Evolutionary conservation across 2,797 vertebrate genomes (phyloP).

Genomic region (Orientallactaga sibirica): DNA sequence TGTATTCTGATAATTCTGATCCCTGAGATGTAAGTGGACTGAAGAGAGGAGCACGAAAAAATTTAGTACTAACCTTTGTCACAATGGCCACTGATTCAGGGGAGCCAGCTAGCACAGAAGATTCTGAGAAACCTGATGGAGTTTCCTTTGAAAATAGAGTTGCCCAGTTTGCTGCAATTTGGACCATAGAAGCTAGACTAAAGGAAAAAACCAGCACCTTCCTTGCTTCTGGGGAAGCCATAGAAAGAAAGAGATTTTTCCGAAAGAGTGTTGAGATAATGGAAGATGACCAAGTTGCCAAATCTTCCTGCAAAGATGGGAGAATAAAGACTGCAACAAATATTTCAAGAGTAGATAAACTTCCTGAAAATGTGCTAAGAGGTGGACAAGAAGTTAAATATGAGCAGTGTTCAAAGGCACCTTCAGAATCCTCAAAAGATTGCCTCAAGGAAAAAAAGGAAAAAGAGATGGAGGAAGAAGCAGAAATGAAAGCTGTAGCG

Average conservation of each 20-base stretch:
- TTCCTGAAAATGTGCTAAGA: conserved; percentile 69
- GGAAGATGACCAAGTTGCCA: conserved; percentile 90
- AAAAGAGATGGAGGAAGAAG: conserved; percentile 95
- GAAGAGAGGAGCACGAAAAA: conserved; percentile 75
- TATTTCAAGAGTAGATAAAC: conserved; percentile 72
- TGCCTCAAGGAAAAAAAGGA: conserved; percentile 91
- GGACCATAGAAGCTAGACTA: conserved; percentile 78
- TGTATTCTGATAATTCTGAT: conserved; percentile 75
- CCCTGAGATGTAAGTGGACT: conserved; percentile 79
- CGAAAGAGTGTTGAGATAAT: conserved; percentile 92
- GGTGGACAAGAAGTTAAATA: conserved; percentile 80
- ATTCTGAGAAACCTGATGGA: conserved; percentile 95
- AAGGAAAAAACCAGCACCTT: conserved; percentile 72
- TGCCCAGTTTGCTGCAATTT: conserved; percentile 66
- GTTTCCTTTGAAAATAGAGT: conserved; percentile 86
- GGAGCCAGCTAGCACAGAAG: conserved; percentile 94
- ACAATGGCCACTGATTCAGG: conserved; percentile 96
- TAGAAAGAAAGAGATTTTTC: conserved; percentile 93
- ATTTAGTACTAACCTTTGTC: conserved; percentile 76
- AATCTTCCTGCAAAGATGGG: conserved; percentile 80
- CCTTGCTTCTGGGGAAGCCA: conserved; percentile 86
- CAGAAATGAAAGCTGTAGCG: conserved; percentile 97
- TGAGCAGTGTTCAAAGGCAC: conserved; percentile 80
- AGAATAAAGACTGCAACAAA: conserved; percentile 64
- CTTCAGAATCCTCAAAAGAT: conserved; percentile 83